Evolutionary conservation across 2,888 invertebrate species (phyloP).

Genomic region (Apotomis betuletana): DNA sequence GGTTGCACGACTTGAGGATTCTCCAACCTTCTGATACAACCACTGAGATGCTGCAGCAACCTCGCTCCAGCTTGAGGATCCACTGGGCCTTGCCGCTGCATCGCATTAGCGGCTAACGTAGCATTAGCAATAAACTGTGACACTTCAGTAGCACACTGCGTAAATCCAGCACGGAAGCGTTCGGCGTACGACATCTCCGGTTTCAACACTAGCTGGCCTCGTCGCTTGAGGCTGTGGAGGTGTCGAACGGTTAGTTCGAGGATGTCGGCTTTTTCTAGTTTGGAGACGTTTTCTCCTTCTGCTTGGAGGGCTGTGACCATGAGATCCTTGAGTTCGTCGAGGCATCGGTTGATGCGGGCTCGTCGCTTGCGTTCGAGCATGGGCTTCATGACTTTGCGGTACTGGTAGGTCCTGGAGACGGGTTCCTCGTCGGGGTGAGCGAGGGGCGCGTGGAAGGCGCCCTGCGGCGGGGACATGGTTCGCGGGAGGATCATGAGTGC

Average conservation of each 20-base stretch:
- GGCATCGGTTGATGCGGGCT: conserved; percentile 94
- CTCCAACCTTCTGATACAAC: conserved; percentile 87
- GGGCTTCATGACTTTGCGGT: conserved; percentile 96
- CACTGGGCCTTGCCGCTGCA: conserved; percentile 86
- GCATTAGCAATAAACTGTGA: conserved; percentile 85
- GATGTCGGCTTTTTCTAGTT: conserved; percentile 94
- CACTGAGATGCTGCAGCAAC: conserved; percentile 91
- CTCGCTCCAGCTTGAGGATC: conserved; percentile 92
- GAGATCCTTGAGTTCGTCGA: conserved; percentile 94
- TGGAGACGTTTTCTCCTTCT: conserved; percentile 94
- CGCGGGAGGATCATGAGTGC: conserved; percentile 77
- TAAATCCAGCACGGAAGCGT: conserved; percentile 93
- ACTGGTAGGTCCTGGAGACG: conserved; percentile 95
- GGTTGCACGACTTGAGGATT: conserved; percentile 85
- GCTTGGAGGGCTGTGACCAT: conserved; percentile 93
- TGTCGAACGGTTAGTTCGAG: conserved; percentile 93
- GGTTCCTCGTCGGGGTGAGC: conserved; percentile 81
- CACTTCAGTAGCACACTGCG: conserved; percentile 94
- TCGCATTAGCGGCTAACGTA: conserved; percentile 91
- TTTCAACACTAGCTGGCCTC: conserved; percentile 83
- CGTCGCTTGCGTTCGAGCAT: conserved; percentile 93
- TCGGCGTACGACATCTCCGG: conserved; percentile 90
- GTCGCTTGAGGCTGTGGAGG: conserved; percentile 90
- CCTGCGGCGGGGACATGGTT: conserved; percentile 80
- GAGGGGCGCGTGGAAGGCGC: conserved; percentile 78